Percentiles rank a stretch among this genome's conserved stretches.
phyloP scores from a whole-genome alignment of 1,140 invertebrate species.

The Pseudachorutes palmiensis region DNA sequence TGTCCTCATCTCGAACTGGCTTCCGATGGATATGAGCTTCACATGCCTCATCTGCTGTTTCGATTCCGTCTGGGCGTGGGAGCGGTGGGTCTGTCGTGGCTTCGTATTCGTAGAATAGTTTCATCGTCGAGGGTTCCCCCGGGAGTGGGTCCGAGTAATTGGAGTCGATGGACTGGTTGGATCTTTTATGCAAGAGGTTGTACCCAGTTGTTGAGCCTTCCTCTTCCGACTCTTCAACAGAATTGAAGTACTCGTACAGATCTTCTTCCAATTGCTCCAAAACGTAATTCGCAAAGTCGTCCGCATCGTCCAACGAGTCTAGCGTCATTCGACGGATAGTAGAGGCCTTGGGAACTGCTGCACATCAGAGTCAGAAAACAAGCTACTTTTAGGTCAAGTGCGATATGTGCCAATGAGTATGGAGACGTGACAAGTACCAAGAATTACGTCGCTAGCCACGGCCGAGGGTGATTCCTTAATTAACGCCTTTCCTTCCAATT shows the following conservation, averaged over 20 bases:
- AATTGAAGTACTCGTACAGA: neutral
- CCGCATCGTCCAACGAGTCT: neutral
- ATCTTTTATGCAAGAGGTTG: slow-evolving; percentile 3
- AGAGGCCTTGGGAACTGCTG: too few species aligned
- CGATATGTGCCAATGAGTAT: too few species aligned
- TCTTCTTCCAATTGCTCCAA: slow-evolving; percentile 13
- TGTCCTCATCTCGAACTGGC: too few species aligned
- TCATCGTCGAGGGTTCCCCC: slow-evolving; percentile 20
- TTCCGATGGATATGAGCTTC: slow-evolving; percentile 16
- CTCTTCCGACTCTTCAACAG: neutral
- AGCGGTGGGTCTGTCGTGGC: neutral
- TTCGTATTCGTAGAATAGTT: slow-evolving; percentile 18
- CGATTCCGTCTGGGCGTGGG: neutral
- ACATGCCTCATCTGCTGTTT: neutral
- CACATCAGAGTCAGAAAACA: neutral
- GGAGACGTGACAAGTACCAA: too few species aligned
- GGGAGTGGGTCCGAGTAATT: neutral
- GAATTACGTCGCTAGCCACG: too few species aligned
- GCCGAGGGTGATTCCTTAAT: too few species aligned
- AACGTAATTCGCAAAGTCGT: slow-evolving; percentile 7
- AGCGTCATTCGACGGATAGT: neutral
- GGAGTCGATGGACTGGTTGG: slow-evolving; percentile 8
- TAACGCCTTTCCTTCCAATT: too few species aligned
- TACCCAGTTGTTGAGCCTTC: neutral
- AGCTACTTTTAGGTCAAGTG: neutral